phyloP scores from a whole-genome alignment of 1,140 invertebrate species.

The Cephus cinctus region DNA sequence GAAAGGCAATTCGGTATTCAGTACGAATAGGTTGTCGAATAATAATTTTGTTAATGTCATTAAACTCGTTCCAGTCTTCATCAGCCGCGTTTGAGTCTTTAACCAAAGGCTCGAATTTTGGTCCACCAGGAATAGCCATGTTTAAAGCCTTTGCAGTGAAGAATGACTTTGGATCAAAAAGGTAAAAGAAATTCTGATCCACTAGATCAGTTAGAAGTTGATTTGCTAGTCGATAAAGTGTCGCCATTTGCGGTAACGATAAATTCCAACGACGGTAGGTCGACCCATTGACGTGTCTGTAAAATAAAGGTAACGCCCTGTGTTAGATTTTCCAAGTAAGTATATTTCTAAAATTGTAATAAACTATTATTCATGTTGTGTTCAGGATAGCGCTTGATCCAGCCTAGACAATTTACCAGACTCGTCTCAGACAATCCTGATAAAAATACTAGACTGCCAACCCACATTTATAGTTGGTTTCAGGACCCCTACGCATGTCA shows the following conservation, averaged over 20 bases:
- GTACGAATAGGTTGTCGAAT: slow-evolving; percentile 98
- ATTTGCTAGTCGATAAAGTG: slow-evolving; percentile 95
- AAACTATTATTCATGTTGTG: slow-evolving; percentile 1
- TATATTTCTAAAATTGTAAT: too few species aligned
- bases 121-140: slow-evolving; percentile 99
- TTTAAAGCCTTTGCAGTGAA: slow-evolving; percentile 99
- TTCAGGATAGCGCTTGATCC: slow-evolving; percentile 52
- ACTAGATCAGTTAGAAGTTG: slow-evolving; percentile 98
- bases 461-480: slow-evolving; percentile 63
- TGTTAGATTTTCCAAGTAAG: too few species aligned
- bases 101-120: slow-evolving; percentile 98
- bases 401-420: slow-evolving; percentile 29
- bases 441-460: slow-evolving; percentile 47
- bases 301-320: too few species aligned
- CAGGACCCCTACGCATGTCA: slow-evolving; percentile 71
- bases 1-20: slow-evolving; percentile 99
- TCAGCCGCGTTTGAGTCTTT: slow-evolving; percentile 97
- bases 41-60: slow-evolving; percentile 99
- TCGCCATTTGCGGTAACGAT: slow-evolving; percentile 94
- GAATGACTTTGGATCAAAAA: slow-evolving; percentile 99
- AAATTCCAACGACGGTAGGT: slow-evolving; percentile 97
- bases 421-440: slow-evolving; percentile 43
- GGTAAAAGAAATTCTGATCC: slow-evolving; percentile 98
- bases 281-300: slow-evolving; percentile 92
- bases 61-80: slow-evolving; percentile 99